phyloP scores from a whole-genome alignment of 2,888 invertebrate genomes.

The Lasioglossum pauxillum region DNA sequence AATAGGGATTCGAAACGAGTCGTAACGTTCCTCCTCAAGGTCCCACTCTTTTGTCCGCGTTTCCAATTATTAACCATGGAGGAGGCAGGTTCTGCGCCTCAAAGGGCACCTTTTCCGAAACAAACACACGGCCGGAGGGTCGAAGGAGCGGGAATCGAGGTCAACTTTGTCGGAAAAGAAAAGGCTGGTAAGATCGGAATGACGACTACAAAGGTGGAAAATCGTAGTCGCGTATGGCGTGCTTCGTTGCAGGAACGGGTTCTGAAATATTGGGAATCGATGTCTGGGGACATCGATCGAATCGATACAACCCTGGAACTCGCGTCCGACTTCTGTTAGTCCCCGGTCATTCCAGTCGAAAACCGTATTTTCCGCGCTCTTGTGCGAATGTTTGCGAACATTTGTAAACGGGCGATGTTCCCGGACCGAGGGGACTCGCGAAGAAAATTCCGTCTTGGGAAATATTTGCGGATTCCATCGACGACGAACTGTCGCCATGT shows the following conservation, averaged over 20 bases:
- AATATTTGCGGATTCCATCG: conserved; percentile 46
- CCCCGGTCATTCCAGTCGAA: conserved; percentile 18
- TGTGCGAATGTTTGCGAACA: conserved; percentile 27
- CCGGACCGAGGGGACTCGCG: conserved; percentile 13
- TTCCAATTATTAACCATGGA: no score
- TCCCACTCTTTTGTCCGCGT: no score
- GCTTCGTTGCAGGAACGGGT: not conserved
- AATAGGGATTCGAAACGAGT: no score
- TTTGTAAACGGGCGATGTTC: conserved; percentile 29
- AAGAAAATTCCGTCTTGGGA: conserved; percentile 26
- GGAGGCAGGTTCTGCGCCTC: not conserved
- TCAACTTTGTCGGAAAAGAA: not conserved
- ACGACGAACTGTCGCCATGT: conserved; percentile 16
- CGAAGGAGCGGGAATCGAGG: not conserved
- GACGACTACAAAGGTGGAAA: not conserved
- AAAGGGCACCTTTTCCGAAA: not conserved
- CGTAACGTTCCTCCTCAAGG: no score
- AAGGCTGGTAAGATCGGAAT: not conserved
- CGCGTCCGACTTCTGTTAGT: conserved; percentile 13
- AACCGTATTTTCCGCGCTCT: conserved; percentile 45
- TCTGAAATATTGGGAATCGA: not conserved
- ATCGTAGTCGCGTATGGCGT: not conserved
- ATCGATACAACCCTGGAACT: not conserved
- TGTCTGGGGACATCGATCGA: not conserved
- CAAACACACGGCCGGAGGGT: not conserved